Evolutionary conservation across 2,113 vertebrate genomes (phyloP).

Genomic region (Tachysurus fulvidraco): DNA sequence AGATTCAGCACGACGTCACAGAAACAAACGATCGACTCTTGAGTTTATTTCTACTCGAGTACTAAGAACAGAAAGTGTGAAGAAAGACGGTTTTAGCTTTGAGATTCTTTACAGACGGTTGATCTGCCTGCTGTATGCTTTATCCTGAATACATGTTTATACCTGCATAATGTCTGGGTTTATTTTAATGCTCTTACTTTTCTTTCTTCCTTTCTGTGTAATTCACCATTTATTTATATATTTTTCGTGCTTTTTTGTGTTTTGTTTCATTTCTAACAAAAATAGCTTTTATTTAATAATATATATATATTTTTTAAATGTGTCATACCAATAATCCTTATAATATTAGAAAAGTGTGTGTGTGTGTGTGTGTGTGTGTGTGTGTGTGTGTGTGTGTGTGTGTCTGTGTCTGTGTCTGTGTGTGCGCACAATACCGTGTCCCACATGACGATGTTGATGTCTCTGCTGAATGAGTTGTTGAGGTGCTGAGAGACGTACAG

Average conservation of each 20-base stretch:
- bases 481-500: conserved; percentile 95
- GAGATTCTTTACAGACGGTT: neutral
- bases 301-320: too few relatives aligned
- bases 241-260: neutral
- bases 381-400: too few relatives aligned
- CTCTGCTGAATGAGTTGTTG: conserved; percentile 90
- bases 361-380: neutral
- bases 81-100: neutral
- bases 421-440: conserved; percentile 90
- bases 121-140: neutral
- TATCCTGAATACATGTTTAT: neutral
- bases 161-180: neutral
- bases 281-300: too few relatives aligned
- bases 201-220: neutral
- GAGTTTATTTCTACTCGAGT: neutral
- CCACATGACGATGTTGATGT: conserved; percentile 94
- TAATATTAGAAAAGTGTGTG: neutral
- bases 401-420: too few relatives aligned
- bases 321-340: neutral
- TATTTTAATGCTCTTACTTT: neutral
- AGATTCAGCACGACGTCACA: neutral
- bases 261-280: neutral
- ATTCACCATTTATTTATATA: neutral
- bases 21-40: neutral
- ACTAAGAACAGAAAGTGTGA: neutral